phyloP scores from a whole-genome alignment of 2,797 vertebrate species.

The Etheostoma nigrum region DNA sequence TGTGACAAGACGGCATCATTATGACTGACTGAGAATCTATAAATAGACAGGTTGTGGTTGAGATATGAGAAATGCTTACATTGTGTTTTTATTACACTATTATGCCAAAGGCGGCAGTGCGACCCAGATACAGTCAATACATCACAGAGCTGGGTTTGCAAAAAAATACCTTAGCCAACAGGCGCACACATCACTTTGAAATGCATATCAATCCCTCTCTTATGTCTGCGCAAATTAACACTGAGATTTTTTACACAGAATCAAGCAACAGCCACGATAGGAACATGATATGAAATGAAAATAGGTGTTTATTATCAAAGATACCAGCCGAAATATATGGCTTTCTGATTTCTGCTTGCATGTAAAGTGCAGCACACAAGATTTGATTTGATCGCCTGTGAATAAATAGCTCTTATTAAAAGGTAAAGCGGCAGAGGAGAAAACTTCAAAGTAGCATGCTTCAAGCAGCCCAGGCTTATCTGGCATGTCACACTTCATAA shows the following conservation, averaged over 20 bases:
- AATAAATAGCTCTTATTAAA: conserved; percentile 69
- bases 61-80: conserved; percentile 63
- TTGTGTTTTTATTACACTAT: conserved; percentile 59
- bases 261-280: not conserved
- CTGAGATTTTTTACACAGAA: not conserved
- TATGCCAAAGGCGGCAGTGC: conserved; percentile 59
- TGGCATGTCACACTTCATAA: conserved; percentile 73
- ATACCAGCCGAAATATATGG: conserved; percentile 1
- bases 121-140: conserved; percentile 71
- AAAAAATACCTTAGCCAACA: conserved; percentile 28
- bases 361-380: conserved; percentile 28
- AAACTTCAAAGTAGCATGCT: conserved; percentile 77
- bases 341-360: conserved; percentile 32
- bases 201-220: conserved; percentile 37
- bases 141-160: conserved; percentile 33
- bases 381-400: conserved; percentile 65
- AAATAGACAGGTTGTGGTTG: conserved; percentile 39
- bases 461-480: conserved; percentile 71
- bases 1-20: not conserved
- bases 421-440: conserved; percentile 46
- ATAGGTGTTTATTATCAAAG: conserved; percentile 15
- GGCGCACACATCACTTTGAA: conserved; percentile 42
- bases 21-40: conserved; percentile 44
- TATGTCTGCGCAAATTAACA: conserved; percentile 11
- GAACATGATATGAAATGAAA: not conserved